Evolutionary conservation across 2,888 invertebrate species (phyloP).

Genomic region (Polydesmus complanatus): DNA sequence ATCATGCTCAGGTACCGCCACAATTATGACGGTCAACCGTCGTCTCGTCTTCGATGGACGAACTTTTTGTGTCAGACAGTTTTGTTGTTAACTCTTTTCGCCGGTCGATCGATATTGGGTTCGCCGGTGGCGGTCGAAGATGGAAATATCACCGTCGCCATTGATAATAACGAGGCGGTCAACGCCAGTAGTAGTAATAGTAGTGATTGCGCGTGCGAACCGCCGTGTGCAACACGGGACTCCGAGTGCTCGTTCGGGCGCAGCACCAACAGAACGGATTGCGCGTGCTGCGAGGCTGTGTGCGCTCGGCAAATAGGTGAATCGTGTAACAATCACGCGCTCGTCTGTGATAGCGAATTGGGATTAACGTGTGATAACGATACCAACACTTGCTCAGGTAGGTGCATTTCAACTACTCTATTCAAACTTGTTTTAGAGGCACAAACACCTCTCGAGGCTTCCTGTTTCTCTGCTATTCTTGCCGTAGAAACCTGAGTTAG

Average conservation of each 20-base stretch:
- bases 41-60: background rate
- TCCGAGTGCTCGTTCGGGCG: constrained; percentile 2
- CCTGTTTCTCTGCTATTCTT: too few relatives aligned
- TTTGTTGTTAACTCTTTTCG: background rate
- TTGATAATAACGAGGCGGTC: background rate
- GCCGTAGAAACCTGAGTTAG: too few relatives aligned
- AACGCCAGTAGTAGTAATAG: background rate
- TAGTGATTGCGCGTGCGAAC: background rate
- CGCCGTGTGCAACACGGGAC: background rate
- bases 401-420: too few relatives aligned
- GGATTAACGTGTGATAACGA: constrained; percentile 10
- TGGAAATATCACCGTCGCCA: too few relatives aligned
- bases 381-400: constrained; percentile 12
- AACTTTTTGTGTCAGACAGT: background rate
- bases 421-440: too few relatives aligned
- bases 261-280: constrained; percentile 1
- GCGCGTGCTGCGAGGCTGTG: constrained; percentile 7
- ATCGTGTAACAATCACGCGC: constrained; percentile 1
- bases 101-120: background rate
- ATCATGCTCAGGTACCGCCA: background rate
- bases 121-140: background rate
- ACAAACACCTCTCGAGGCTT: too few relatives aligned
- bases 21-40: background rate
- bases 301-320: constrained; percentile 10
- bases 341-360: constrained; percentile 3